These are phyloP conservation scores for Euplexia lucipara DNA, from an alignment of 2,888 invertebrate species.

Conservation along the genomic window DNA sequence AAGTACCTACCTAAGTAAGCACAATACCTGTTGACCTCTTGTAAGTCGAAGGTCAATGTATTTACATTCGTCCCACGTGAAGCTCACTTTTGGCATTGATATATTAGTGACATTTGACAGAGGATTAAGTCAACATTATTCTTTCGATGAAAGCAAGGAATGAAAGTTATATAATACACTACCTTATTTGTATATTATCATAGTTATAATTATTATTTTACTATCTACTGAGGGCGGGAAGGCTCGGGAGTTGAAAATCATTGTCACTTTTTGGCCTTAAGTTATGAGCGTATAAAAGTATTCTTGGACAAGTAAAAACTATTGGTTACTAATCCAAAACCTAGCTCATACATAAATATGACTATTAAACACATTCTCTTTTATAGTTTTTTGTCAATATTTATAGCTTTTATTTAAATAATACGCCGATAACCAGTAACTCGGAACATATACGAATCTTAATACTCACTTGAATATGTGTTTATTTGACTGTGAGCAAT, in stretches of 20 bases:
- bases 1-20: background rate
- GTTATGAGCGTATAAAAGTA: constrained; percentile 39
- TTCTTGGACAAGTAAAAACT: constrained; percentile 35
- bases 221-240: background rate
- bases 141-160: background rate
- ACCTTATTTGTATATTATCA: background rate
- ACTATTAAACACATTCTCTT: constrained; percentile 60
- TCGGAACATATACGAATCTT: constrained; percentile 51
- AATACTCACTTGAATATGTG: constrained; percentile 64
- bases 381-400: constrained; percentile 63
- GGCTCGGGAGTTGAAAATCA: constrained; percentile 25
- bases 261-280: constrained; percentile 24
- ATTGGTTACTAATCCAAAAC: constrained; percentile 38
- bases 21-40: background rate
- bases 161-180: background rate
- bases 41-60: too few relatives aligned
- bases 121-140: background rate
- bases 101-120: background rate
- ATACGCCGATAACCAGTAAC: constrained; percentile 52
- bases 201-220: constrained; percentile 1
- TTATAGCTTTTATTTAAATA: constrained; percentile 65
- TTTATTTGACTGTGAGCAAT: constrained; percentile 60
- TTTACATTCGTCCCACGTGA: background rate
- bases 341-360: constrained; percentile 65
- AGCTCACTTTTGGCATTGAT: background rate